A percentile compares a stretch with the other conserved stretches of the same genome.
Evolutionary conservation across 2,113 vertebrate genomes (phyloP).

Genomic region (Archilochus colubris): DNA sequence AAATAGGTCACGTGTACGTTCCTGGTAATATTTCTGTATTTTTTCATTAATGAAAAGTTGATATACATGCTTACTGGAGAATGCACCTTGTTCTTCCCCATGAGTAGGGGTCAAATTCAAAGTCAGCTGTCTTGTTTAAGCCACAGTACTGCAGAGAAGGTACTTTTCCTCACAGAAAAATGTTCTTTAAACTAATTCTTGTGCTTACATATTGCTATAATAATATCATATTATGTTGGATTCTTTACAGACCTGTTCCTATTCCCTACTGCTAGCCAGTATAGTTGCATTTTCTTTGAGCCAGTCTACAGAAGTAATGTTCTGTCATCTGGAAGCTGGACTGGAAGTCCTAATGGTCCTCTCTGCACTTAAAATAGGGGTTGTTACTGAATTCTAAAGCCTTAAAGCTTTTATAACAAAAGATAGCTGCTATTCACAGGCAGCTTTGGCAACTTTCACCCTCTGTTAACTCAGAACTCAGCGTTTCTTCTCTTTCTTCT

Average conservation of each 20-base stretch:
- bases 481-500: conserved; percentile 4
- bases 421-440: not conserved
- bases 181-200: not conserved
- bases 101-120: not conserved
- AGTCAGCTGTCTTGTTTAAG: not conserved
- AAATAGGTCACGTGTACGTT: not conserved
- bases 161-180: not conserved
- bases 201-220: not conserved
- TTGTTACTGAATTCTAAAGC: not conserved
- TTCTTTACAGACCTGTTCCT: not conserved
- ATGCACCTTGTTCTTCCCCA: not conserved
- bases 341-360: not conserved
- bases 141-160: not conserved
- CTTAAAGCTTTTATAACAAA: not conserved
- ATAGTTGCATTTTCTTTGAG: not conserved
- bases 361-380: not conserved
- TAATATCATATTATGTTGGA: not conserved
- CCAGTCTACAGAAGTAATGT: not conserved
- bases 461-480: not conserved
- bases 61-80: not conserved
- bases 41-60: not conserved
- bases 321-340: not conserved
- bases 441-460: not conserved
- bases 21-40: not conserved
- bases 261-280: not conserved